These are phyloP conservation scores for Gallirallus australis DNA, from an alignment of 2,797 vertebrate species.

Conservation along the genomic window DNA sequence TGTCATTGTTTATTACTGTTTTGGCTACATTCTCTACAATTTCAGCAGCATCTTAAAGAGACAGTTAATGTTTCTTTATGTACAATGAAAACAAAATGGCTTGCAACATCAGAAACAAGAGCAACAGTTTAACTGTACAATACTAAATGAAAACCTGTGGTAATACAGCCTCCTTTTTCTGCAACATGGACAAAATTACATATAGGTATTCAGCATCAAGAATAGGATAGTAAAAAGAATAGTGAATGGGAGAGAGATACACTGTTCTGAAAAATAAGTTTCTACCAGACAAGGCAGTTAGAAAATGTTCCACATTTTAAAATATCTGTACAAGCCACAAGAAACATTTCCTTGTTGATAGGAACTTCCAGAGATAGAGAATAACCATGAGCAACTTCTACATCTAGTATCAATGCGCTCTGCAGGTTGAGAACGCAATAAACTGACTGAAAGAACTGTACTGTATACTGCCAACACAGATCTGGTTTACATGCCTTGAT, in stretches of 20 bases:
- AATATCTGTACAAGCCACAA: slow-evolving; percentile 83
- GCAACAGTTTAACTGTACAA: slow-evolving; percentile 85
- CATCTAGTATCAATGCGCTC: slow-evolving; percentile 72
- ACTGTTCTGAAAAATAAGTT: slow-evolving; percentile 77
- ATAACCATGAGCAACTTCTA: slow-evolving; percentile 78
- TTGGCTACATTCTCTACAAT: slow-evolving; percentile 90
- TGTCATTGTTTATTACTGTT: slow-evolving; percentile 88
- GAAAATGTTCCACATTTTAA: slow-evolving; percentile 85
- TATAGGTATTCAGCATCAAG: slow-evolving; percentile 80
- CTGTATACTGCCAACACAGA: slow-evolving; percentile 76
- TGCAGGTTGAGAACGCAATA: slow-evolving; percentile 70
- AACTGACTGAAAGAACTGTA: slow-evolving; percentile 72
- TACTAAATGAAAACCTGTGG: slow-evolving; percentile 80
- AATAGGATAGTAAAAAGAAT: slow-evolving; percentile 78
- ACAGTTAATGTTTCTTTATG: slow-evolving; percentile 84
- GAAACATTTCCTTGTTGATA: slow-evolving; percentile 78
- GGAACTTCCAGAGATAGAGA: slow-evolving; percentile 78
- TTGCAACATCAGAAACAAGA: slow-evolving; percentile 84
- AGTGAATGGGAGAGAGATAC: slow-evolving; percentile 76
- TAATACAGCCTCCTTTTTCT: slow-evolving; percentile 80
- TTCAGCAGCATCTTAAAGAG: slow-evolving; percentile 90
- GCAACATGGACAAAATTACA: slow-evolving; percentile 82
- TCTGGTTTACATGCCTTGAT: slow-evolving; percentile 79
- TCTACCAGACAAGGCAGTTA: slow-evolving; percentile 82
- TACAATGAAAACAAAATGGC: slow-evolving; percentile 85